Percentiles rank a stretch among this genome's conserved stretches.
Evolutionary conservation across 2,113 vertebrate species (phyloP).

Genomic region (Chaetura pelagica): DNA sequence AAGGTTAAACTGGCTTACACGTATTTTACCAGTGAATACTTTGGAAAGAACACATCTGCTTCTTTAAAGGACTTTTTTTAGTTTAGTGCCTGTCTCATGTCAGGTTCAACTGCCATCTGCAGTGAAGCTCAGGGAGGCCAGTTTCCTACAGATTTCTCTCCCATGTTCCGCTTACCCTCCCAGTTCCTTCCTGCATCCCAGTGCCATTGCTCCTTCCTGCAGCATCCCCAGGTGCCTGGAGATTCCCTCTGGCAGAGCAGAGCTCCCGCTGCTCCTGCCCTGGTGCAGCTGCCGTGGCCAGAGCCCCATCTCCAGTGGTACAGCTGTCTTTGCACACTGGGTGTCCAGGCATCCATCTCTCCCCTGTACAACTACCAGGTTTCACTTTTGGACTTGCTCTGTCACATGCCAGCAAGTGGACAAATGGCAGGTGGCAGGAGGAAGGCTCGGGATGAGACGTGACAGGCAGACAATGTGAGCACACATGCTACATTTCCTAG

Average conservation of each 20-base stretch:
- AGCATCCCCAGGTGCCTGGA: neutral
- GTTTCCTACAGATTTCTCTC: neutral
- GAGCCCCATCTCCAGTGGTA: neutral
- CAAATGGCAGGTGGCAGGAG: neutral
- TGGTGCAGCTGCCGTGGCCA: fast-evolving
- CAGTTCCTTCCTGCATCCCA: conserved; percentile 4
- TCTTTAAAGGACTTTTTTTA: neutral
- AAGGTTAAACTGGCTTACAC: neutral
- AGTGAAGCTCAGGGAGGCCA: neutral
- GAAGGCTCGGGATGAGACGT: neutral
- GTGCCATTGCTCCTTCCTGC: neutral
- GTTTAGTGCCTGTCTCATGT: neutral
- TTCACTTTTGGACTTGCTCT: neutral
- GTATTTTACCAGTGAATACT: neutral
- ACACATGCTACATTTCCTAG: neutral
- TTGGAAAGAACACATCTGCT: neutral
- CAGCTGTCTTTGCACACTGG: neutral
- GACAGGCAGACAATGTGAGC: neutral
- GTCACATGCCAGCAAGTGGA: neutral
- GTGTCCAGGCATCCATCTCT: no score
- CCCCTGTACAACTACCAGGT: fast-evolving
- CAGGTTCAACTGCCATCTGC: neutral
- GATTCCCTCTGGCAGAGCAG: neutral
- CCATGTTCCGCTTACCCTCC: neutral
- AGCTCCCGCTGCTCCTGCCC: fast-evolving